Evolutionary conservation across 2,888 invertebrate genomes (phyloP).

Genomic region (Catocala fraxini): DNA sequence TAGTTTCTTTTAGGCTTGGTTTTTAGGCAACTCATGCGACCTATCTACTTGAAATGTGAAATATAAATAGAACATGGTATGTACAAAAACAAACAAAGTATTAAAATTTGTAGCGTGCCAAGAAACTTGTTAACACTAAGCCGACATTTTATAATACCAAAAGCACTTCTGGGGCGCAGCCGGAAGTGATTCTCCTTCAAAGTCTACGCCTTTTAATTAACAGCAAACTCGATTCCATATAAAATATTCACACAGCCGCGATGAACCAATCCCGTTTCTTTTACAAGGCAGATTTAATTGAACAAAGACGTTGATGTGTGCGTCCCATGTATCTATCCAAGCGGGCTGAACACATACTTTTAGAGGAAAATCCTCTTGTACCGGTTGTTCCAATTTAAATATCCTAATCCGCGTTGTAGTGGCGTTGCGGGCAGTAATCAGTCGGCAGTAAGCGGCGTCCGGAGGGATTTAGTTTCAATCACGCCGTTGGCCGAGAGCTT

Average conservation of each 20-base stretch:
- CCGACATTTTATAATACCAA: constrained; percentile 8
- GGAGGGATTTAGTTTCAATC: constrained; percentile 85
- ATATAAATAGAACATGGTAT: no score
- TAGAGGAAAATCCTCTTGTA: constrained; percentile 51
- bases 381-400: constrained; percentile 71
- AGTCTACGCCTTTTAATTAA: constrained; percentile 39
- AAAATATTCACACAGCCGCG: constrained; percentile 39
- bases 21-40: no score
- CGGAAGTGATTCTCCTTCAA: constrained; percentile 7
- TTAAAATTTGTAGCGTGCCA: not conserved
- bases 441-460: constrained; percentile 71
- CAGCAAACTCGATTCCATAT: constrained; percentile 30
- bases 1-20: no score
- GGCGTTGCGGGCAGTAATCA: constrained; percentile 74
- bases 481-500: constrained; percentile 70
- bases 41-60: no score
- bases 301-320: constrained; percentile 35
- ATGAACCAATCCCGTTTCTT: constrained; percentile 31
- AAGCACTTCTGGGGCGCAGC: constrained; percentile 3
- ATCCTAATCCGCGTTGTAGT: constrained; percentile 72
- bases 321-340: constrained; percentile 9
- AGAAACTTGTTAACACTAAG: constrained; percentile 7
- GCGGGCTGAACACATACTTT: constrained; percentile 14
- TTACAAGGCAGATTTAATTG: constrained; percentile 33
- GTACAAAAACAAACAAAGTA: no score